These are phyloP conservation scores for Zosterops pallidus DNA, from an alignment of 2,113 vertebrate genomes.

Conservation along the genomic window DNA sequence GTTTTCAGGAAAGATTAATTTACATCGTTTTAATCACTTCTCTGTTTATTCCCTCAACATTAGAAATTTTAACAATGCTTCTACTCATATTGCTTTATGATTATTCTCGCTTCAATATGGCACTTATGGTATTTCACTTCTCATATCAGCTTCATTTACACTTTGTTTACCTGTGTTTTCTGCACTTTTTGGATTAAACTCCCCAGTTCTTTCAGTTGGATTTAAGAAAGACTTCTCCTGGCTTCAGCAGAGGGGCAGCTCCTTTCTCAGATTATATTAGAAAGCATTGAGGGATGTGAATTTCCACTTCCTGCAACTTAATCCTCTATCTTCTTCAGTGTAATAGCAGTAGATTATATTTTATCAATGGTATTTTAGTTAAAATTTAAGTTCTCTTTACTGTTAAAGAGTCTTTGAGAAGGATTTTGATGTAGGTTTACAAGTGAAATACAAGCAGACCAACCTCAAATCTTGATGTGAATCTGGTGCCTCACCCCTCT, in stretches of 20 bases:
- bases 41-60: not conserved
- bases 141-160: not conserved
- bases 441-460: not conserved
- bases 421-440: not conserved
- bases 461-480: not conserved
- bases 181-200: not conserved
- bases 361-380: not conserved
- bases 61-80: not conserved
- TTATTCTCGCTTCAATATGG: not conserved
- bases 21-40: not conserved
- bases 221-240: not conserved
- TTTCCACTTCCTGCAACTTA: not conserved
- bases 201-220: not conserved
- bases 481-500: not conserved
- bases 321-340: not conserved
- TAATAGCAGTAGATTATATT: not conserved
- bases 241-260: not conserved
- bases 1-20: not conserved
- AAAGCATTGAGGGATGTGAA: not conserved
- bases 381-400: not conserved
- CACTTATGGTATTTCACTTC: not conserved
- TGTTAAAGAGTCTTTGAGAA: not conserved
- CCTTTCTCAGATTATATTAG: not conserved
- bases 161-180: not conserved
- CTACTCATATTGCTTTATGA: not conserved